Base-by-base conservation (phyloP, 2,797 vertebrate genomes). In the Distichodus sexfasciatus region DNA sequence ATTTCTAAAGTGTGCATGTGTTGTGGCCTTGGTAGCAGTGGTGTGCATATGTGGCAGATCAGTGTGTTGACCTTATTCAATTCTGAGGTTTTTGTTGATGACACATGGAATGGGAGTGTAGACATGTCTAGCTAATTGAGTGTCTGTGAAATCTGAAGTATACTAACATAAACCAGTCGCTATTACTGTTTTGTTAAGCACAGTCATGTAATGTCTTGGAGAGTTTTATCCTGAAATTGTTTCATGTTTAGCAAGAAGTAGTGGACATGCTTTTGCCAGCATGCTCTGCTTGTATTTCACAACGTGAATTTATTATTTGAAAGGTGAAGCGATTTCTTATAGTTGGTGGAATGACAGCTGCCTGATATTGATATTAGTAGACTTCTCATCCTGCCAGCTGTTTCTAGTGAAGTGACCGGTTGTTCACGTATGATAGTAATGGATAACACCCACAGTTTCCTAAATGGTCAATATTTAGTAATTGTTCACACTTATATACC, bases 321-420 rank as follows among this genome's bases (percentile, higher is more conserved):
- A 33, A 36, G 31, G 9, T 19, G 17, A 6, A 6, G 54, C 54
- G 7, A 7, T n/a, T 3, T 26, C 40, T 43, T 9, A 58, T n/a
- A n/a, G 4, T 15, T 15, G 76, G 50, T 77, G 76, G 62, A 31
- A 15, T 40, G 58, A 53, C 81, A 80, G 66, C 72, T 80, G 81
- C 40, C 35, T 41, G 29, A 40, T 51, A 61, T 69, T 41, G 24
- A 19, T 74, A 28, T 63, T 43, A 29, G 51, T 63, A n/a, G n/a
- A n/a, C 29, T 29, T 38, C 65, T 59, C 5, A 47, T 8, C 38
- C 46, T 35, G 7, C 51, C 78, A 79, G 76, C 70, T 82, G 81
- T 77, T 64, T 24, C 35, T 17, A 23, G 65, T 36, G 65, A 67
- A 72, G 48, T 55, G 47, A 47, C 17, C 57, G 57, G 72, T 74